Base-by-base conservation (phyloP, 2,888 invertebrate genomes). In the Tillus elongatus region DNA sequence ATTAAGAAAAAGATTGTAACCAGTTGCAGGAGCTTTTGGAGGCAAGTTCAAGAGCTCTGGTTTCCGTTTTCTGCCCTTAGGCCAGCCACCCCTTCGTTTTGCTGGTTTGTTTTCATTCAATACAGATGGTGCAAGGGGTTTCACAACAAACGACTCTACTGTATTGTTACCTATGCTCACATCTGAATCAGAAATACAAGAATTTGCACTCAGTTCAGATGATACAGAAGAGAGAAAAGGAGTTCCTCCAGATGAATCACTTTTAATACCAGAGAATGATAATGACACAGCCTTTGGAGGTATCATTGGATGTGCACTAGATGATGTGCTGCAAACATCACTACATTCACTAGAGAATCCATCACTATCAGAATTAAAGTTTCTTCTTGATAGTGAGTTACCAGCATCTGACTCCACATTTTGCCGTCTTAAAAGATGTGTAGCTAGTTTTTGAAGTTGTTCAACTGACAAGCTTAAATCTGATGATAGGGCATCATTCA, bases 11-110 rank as follows among this genome's bases (percentile, higher is more conserved):
- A 73, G 51, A 44, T 72, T 71, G 53, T 74, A 74, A 51, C 73
- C 74, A 27, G 74, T 73, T 11, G 71, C 68, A 8, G 75, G 75
- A 13, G 74, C 73, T 54, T 72, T 71, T 1, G 74, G 74, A 1
- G 71, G 69, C 27, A 68, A 58, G 51, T 68, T 65, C 26, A 70
- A 55, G 30, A 67, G 42, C 42, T 69, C 69, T 9, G 69, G 69
- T 53, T 74, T 74, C 15, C 75, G 54, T 55, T 72, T 74, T 36
- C 72, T 64, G 1, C 75, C 75, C 56, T 75, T 75, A 2, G 75
- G 75, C 75, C 75, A 75, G 1, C 75, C 75, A 41, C 74, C 73
- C 49, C 71, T 63, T 56, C 72, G 73, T 33, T 60, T 62, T 14
- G 50, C 42, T 32, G 56, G 59, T 37, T 53, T 50, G 4, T 13